Base-by-base conservation (phyloP, 2,113 vertebrate species). In the Larimichthys crocea region DNA sequence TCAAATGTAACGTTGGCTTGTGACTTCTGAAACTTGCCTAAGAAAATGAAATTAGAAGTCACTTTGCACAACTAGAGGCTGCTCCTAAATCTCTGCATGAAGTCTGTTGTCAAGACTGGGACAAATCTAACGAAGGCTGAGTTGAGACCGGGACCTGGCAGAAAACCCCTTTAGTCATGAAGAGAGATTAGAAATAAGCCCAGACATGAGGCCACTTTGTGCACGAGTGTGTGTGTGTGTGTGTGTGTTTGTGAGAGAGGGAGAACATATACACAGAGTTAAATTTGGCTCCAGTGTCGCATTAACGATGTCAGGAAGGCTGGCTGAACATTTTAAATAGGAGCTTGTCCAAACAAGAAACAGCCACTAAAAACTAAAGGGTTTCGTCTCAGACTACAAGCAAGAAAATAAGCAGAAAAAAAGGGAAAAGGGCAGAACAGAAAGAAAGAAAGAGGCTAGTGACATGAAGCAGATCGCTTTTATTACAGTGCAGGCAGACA, bases 391-490 rank as follows among this genome's bases (percentile, higher is more conserved):
- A 64, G 63, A 78, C 64, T 50, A 48, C 56, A 64, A 74, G 72
- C 70, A 75, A 80, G 69, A 88, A 94, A 95, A 95, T 93, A 94
- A 93, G 89, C 10, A 52, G 1, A 29, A 24, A 48, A 56, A 29
- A 52, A 0, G 7, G 29, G 15, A 52, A 50, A 42, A 48, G 44
- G 63, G 87, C 92, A 42, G 76, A 73, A 22, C 16, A 82, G 46
- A 80, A 84, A 83, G 76, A 74, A 67, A 91, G 95, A 95, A 96
- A 95, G 94, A 93, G 92, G 91, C 94, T 92, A 90, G 88, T 96
- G 96, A 97, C 94, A 97, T 91, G 96, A 97, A 96, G 86, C 96
- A 97, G 96, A 96, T 92, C 95, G 85, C 91, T 91, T 92, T 95
- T 96, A 95, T 96, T 95, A 93, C 92, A 88, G 92, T 78, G 91